Evolutionary conservation across 2,888 invertebrate species (phyloP), one percentile per base, ranked within the genome.

Genomic region (Clunio marinus): DNA sequence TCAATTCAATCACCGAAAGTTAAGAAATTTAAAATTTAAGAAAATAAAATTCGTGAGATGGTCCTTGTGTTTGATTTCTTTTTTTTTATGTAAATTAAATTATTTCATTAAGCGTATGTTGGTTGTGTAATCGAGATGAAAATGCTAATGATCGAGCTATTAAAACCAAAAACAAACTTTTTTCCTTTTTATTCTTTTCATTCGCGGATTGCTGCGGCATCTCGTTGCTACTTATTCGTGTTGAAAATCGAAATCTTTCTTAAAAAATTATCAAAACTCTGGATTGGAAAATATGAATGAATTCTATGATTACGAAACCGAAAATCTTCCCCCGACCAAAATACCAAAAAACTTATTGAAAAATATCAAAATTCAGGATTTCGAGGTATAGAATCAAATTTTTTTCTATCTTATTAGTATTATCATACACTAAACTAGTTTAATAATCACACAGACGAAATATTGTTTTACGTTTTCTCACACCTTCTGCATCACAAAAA

Each of bases 31-130:
- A 51, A 51, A 51, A 3, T 22, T n/a, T n/a, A n/a, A n/a, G n/a
- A n/a, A n/a, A n/a, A 58, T 22, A 69, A 55, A 88, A 88, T 89
- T 90, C 90, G 90, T 90, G 91, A 91, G 90, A 90, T 91, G 91
- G 90, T 91, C 90, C 90, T 89, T 88, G 88, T 77, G 79, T 63
- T 68, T 63, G 13, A 28, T 28, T 62, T 62, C 32, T 62, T 62
- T 35, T 27, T 37, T 57, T 15, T 28, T 57, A 59, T 41, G 10
- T 41, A 2, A 66, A 45, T 27, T 28, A 63, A 17, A 2, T 59
- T 17, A 32, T 60, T 35, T 17, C 10, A 46, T 46, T 15, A 46
- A 17, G 20, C 20, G 46, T 32, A 10, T 32, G 4, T 32, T 7
- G 32, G 10, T 32, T 32, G 10, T n/a, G 41, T 22, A 57, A 57